These are phyloP conservation scores for Centroberyx gerrardi DNA, from an alignment of 2,797 vertebrate species.

Conservation along the genomic window DNA sequence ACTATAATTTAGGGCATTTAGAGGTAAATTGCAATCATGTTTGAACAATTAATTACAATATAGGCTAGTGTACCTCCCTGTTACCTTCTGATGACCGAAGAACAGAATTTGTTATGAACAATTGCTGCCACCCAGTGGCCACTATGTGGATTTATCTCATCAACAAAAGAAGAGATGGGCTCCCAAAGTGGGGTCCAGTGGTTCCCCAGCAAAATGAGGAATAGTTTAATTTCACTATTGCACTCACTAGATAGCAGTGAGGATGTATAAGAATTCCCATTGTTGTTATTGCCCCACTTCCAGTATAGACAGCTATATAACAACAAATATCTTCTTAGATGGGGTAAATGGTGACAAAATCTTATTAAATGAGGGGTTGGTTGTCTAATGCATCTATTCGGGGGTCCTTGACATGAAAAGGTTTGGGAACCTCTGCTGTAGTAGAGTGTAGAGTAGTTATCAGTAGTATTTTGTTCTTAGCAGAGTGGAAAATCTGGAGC, in stretches of 20 bases:
- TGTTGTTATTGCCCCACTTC: too few species aligned
- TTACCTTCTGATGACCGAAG: not conserved
- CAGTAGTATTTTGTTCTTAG: not conserved
- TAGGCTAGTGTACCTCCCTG: not conserved
- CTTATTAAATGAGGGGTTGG: too few species aligned
- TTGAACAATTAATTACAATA: not conserved
- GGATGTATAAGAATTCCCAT: too few species aligned
- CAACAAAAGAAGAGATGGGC: not conserved
- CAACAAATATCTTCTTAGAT: too few species aligned
- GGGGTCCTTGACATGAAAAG: too few species aligned
- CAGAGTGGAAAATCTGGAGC: not conserved
- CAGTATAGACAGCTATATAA: too few species aligned
- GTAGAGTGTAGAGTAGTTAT: not conserved
- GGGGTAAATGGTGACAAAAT: too few species aligned
- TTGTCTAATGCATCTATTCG: too few species aligned
- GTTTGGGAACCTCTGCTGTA: too few species aligned
- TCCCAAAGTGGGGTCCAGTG: not conserved
- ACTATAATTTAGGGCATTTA: not conserved
- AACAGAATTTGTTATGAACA: not conserved
- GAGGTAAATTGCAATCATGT: not conserved
- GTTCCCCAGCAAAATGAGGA: not conserved
- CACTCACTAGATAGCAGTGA: too few species aligned
- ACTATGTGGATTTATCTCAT: too few species aligned
- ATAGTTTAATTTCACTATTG: too few species aligned
- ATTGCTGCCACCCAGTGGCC: constrained; percentile 70